These are phyloP conservation scores for Samia ricini DNA, from an alignment of 1,140 invertebrate species.

Conservation along the genomic window DNA sequence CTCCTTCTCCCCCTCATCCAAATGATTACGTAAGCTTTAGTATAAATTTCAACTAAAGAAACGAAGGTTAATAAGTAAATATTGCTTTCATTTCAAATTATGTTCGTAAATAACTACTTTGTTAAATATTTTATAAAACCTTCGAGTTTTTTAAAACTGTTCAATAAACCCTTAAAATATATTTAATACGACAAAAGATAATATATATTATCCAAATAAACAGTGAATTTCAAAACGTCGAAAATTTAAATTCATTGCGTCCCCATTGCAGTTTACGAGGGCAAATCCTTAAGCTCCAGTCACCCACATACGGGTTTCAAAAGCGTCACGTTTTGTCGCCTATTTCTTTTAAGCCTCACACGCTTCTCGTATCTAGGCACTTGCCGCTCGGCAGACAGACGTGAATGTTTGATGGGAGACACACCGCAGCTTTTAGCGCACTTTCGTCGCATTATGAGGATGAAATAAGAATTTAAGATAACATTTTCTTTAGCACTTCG, in stretches of 20 bases:
- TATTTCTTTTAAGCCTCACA: constrained; percentile 4
- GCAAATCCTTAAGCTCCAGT: constrained; percentile 6
- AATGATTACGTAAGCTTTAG: too few species aligned
- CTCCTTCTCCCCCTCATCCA: too few species aligned
- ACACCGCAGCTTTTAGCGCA: constrained; percentile 7
- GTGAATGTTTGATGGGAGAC: constrained; percentile 13
- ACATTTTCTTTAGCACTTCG: neutral
- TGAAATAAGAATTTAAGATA: neutral
- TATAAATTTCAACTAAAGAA: too few species aligned
- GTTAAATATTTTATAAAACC: too few species aligned
- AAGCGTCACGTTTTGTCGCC: constrained; percentile 3
- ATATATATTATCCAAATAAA: too few species aligned
- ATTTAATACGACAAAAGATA: too few species aligned
- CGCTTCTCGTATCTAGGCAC: neutral
- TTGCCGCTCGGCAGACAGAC: constrained; percentile 2
- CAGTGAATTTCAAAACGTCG: neutral
- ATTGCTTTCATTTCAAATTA: too few species aligned
- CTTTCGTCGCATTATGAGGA: constrained; percentile 2
- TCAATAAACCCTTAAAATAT: too few species aligned
- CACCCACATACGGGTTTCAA: constrained; percentile 8
- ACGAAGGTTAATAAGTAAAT: too few species aligned
- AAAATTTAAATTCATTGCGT: neutral
- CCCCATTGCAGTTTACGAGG: neutral
- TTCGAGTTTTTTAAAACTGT: too few species aligned
- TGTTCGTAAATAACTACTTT: too few species aligned